Base-by-base conservation (phyloP, 2,797 vertebrate species). In the Pantherophis vulpinus region DNA sequence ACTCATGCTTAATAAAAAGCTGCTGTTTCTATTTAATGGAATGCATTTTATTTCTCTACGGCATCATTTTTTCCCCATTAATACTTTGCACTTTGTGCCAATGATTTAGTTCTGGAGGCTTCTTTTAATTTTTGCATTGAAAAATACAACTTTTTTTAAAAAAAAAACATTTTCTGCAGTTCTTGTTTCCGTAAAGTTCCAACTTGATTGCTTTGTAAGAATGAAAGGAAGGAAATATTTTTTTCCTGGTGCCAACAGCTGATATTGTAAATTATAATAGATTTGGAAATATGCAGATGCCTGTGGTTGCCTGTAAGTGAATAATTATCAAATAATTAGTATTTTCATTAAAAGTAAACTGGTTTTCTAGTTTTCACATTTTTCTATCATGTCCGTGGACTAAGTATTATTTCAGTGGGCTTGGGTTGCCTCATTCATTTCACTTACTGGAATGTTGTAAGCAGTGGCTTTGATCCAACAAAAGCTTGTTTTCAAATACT, bases 11-110 rank as follows among this genome's bases (percentile, higher is more conserved):
- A 32, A 79, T 87, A 47, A 87, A 91, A 90, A 9, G 55, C 90
- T 54, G 4, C 79, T 25, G 66, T 32, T 66, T 66, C 63, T n/a
- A 66, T 66, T 66, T n/a, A n/a, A 2, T 27, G 91, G 25, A 42
- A 93, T 90, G 93, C 56, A 89, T 95, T 74, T 89, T 74, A 16
- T 3, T 5, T 90, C 47, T 87, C 58, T 90, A 3, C 66, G 56
- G 10, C 0, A 0, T 25, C 83, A 4, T n/a, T 32, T 54, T 7
- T 4, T 1, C 25, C 56, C 56, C 14, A 27, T 47, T 63, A 25
- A 29, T 12, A 27, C 61, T 61, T 42, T 37, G 70, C 16, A 11
- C 20, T 58, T 12, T 9, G 55, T 74, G 63, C 29, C 37, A 88
- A 79, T 70, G 10, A n/a, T 58, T 91, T 74, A 8, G 32, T 92